Percentiles rank a stretch among this genome's conserved stretches.
Conservation (phyloP, 2,797 vertebrate species). For the Lithobates sylvaticus region DNA sequence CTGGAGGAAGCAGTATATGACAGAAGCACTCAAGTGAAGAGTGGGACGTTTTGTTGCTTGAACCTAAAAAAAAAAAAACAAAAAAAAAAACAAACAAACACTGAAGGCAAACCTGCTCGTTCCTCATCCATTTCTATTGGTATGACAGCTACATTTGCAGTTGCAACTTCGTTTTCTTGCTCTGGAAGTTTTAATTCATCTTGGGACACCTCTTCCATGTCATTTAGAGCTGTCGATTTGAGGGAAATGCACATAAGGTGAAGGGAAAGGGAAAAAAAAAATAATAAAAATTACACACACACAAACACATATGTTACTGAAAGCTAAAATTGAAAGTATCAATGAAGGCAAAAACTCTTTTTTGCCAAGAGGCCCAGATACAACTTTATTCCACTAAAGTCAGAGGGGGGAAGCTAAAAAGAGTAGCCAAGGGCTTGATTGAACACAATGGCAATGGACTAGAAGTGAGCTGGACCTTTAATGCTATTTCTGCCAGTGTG, state of each 20-base stretch:
- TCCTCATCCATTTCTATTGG: slow-evolving; percentile 87
- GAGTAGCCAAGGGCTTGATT: no score
- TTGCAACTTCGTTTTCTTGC: slow-evolving; percentile 70
- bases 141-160: slow-evolving; percentile 73
- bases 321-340: no score
- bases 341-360: no score
- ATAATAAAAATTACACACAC: neutral
- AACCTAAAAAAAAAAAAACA: slow-evolving; percentile 18
- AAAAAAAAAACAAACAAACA: neutral
- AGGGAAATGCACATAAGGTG: slow-evolving; percentile 27
- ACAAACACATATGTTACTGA: neutral
- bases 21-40: no score
- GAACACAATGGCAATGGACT: no score
- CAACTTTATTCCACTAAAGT: no score
- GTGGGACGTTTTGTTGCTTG: no score
- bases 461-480: no score
- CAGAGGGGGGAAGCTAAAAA: no score
- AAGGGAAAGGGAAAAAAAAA: neutral
- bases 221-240: slow-evolving; percentile 82
- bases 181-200: slow-evolving; percentile 81
- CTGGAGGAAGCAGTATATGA: no score
- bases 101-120: slow-evolving; percentile 85
- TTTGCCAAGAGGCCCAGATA: no score
- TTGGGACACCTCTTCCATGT: slow-evolving; percentile 85
- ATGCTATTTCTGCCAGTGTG: no score